Base-by-base conservation (phyloP, 2,113 vertebrate genomes). In the Hymenochirus boettgeri region DNA sequence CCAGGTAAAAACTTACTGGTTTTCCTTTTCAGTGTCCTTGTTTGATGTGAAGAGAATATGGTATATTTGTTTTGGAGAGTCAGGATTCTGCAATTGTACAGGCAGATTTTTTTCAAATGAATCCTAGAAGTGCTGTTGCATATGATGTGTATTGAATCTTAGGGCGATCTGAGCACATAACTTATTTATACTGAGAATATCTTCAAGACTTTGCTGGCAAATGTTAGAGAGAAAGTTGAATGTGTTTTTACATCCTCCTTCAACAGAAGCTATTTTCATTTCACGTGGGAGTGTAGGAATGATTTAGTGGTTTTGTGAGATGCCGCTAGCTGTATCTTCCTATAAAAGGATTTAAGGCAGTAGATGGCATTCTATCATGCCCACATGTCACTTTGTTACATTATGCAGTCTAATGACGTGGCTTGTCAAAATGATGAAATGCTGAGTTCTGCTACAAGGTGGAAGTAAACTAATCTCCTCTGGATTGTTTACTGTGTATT, bases 271-370 rank as follows among this genome's bases (percentile, higher is more conserved):
- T 24, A 50, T 71, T 64, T 64, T 0, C 65, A 65, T 74, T 71
- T 72, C 65, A 76, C 26, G 22, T 25, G 24, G 71, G 57, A 67
- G 53, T 67, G 39, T 15, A 21, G 13, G 7, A 35, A 58, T 62
- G 67, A 73, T 71, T 75, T 71, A 77, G 33, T 54, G 61, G 77
- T 56, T 60, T 57, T 31, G 24, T 23, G 62, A 24, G 19, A 22
- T 73, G 58, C 55, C 35, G 17, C 26, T 72, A 75, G 58, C 63
- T 51, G 54, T 70, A 2, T 62, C 61, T 58, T 56, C 26, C 23
- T 58, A 60, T 29, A 53, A 69, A 60, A 15, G 10, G 1, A 24
- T 63, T 51, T 18, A 54, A 51, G 27, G 63, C 62, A 24, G 54
- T 53, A 61, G 53, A 45, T 5, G 7, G 17, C 62, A 61, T 75